Conservation (phyloP, 2,888 invertebrate genomes). For the Crepidodera aurea region DNA sequence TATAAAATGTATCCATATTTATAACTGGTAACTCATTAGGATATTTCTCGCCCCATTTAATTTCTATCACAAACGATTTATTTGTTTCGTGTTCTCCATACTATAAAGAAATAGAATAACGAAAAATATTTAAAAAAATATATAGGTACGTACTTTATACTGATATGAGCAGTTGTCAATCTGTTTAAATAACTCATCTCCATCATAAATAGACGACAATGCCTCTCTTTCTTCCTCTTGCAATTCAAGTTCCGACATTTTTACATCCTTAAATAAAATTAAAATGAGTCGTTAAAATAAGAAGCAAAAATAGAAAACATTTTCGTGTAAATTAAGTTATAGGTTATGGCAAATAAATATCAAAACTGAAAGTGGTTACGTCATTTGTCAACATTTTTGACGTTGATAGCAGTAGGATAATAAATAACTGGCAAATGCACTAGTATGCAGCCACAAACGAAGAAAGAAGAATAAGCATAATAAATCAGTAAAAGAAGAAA, state of each 20-base stretch:
- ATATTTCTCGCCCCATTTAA: conserved; percentile 86
- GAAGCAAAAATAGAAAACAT: no score
- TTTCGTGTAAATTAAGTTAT: no score
- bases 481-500: no score
- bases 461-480: no score
- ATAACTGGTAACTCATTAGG: conserved; percentile 83
- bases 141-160: conserved; percentile 77
- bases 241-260: conserved; percentile 70
- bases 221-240: conserved; percentile 92
- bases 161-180: conserved; percentile 81
- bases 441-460: no score
- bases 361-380: no score
- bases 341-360: no score
- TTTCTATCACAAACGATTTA: conserved; percentile 87
- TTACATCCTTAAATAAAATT: conserved; percentile 17
- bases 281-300: no score
- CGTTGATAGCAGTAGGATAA: no score
- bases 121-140: background rate
- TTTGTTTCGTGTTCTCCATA: conserved; percentile 80
- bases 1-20: conserved; percentile 92
- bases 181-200: conserved; percentile 87
- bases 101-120: conserved; percentile 61
- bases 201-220: conserved; percentile 91
- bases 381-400: no score
- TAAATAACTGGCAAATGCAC: no score